A percentile compares a stretch with the other conserved stretches of the same genome.
Evolutionary conservation across 2,888 invertebrate species (phyloP).

Genomic region (Xestobium rufovillosum): DNA sequence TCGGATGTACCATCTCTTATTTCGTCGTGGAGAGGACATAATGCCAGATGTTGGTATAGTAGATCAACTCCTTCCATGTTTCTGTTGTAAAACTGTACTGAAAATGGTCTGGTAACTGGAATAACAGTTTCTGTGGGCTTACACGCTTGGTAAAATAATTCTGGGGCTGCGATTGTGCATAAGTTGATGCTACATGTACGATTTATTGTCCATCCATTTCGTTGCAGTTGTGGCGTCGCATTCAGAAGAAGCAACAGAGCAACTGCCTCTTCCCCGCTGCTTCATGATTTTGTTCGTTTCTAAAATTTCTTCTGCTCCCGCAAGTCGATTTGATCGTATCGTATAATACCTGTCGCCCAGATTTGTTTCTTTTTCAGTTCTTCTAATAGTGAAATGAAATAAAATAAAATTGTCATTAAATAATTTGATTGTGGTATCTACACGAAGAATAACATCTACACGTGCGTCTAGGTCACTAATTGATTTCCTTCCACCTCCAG

Average conservation of each 20-base stretch:
- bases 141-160: neutral
- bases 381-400: too few species aligned
- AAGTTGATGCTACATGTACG: constrained; percentile 1
- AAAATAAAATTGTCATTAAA: neutral
- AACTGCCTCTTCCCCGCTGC: neutral
- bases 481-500: neutral
- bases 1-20: too few species aligned
- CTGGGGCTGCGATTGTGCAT: neutral
- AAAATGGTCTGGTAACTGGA: too few species aligned
- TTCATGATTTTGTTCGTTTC: neutral
- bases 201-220: constrained; percentile 3
- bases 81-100: too few species aligned
- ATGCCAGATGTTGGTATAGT: too few species aligned
- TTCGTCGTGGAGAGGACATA: too few species aligned
- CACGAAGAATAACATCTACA: neutral
- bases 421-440: neutral
- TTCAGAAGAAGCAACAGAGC: too few species aligned
- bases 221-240: too few species aligned
- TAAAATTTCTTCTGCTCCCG: neutral
- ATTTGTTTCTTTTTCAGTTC: neutral
- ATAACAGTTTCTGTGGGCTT: too few species aligned
- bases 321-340: neutral
- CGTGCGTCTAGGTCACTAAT: constrained; percentile 1
- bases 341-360: neutral
- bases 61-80: too few species aligned